These are phyloP conservation scores for Stenchaetothrips biformis DNA, from an alignment of 2,888 invertebrate species.

Conservation along the genomic window DNA sequence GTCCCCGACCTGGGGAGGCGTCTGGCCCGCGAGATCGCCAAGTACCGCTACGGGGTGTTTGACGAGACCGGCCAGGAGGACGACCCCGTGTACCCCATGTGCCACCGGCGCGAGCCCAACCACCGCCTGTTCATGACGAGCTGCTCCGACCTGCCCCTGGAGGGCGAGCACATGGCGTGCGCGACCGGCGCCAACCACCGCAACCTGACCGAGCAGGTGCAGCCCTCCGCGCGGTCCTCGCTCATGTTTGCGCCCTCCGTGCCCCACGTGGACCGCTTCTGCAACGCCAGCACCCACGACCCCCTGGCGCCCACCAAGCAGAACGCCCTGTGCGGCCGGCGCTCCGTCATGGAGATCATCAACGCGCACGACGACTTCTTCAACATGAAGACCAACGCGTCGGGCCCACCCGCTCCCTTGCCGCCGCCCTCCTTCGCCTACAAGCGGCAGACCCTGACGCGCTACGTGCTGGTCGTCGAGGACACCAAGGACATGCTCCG, in stretches of 20 bases:
- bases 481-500: slow-evolving; percentile 55
- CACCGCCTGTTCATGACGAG: slow-evolving; percentile 50
- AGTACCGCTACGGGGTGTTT: slow-evolving; percentile 63
- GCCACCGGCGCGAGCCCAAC: slow-evolving; percentile 47
- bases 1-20: slow-evolving; percentile 44
- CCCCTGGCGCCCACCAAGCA: slow-evolving; percentile 61
- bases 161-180: slow-evolving; percentile 42
- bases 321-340: slow-evolving; percentile 57
- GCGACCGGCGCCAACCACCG: slow-evolving; percentile 33
- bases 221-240: slow-evolving; percentile 50
- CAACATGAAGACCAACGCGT: slow-evolving; percentile 39
- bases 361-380: slow-evolving; percentile 52
- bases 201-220: slow-evolving; percentile 45
- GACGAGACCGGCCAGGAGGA: slow-evolving; percentile 58
- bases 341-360: slow-evolving; percentile 57
- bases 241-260: slow-evolving; percentile 53
- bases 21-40: slow-evolving; percentile 59
- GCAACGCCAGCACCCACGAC: slow-evolving; percentile 58
- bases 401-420: slow-evolving; percentile 49
- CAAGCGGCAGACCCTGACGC: slow-evolving; percentile 51
- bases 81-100: slow-evolving; percentile 56
- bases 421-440: slow-evolving; percentile 51
- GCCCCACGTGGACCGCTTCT: slow-evolving; percentile 55
- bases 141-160: slow-evolving; percentile 51
- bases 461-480: slow-evolving; percentile 56